A percentile compares a stretch with the other conserved stretches of the same genome.
These are phyloP conservation scores for Ibycter americanus DNA, from an alignment of 2,797 vertebrate species.

Conservation along the genomic window DNA sequence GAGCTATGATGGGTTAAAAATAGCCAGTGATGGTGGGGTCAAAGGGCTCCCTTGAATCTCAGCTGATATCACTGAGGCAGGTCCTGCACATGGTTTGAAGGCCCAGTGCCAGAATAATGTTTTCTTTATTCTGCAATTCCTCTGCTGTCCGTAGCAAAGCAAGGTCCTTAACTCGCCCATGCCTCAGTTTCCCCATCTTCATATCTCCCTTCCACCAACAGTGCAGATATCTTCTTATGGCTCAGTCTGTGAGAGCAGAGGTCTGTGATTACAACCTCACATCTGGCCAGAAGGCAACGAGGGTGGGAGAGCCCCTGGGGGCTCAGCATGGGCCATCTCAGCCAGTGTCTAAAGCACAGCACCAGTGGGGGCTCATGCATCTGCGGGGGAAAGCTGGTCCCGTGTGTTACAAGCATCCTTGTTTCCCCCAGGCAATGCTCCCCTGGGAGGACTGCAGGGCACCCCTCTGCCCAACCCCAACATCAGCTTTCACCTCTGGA, in stretches of 20 bases:
- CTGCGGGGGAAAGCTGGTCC: not conserved
- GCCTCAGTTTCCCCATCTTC: not conserved
- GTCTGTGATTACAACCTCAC: not conserved
- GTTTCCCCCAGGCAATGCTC: not conserved
- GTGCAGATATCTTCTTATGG: not conserved
- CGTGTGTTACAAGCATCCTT: not conserved
- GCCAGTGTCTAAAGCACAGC: not conserved
- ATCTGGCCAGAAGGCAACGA: not conserved
- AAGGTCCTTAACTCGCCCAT: not conserved
- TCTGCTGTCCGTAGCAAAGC: not conserved
- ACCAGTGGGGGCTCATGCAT: fast-evolving
- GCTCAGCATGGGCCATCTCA: not conserved
- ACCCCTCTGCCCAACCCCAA: constrained; percentile 88
- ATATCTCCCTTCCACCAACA: not conserved
- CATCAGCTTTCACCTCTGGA: constrained; percentile 93
- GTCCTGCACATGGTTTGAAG: fast-evolving
- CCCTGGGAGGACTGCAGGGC: constrained; percentile 55
- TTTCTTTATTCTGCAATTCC: not conserved
- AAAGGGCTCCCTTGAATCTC: not conserved
- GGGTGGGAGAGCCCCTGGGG: not conserved
- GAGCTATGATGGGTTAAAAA: not conserved
- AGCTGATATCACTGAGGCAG: not conserved
- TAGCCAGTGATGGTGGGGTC: too few species aligned
- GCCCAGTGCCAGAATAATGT: not conserved
- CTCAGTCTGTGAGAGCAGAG: not conserved